Base-by-base conservation (phyloP, 2,113 vertebrate genomes). In the Gnathonemus longibarbis region DNA sequence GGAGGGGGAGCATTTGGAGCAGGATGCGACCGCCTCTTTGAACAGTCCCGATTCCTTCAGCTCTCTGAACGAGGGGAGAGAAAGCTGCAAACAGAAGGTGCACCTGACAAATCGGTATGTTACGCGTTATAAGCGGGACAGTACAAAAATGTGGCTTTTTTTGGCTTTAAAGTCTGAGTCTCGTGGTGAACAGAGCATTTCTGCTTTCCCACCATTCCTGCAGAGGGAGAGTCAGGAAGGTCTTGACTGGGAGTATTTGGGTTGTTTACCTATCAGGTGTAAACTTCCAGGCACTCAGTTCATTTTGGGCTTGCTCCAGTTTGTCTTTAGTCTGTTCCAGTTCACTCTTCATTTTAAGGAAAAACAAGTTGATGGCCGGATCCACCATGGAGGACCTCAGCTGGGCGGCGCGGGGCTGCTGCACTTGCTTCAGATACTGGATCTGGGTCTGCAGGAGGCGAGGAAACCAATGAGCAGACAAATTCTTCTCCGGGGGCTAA, bases 261-360 rank as follows among this genome's bases (percentile, higher is more conserved):
- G 97, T 98, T 98, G 98, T 98, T 98, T 99, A 99, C 98, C 98
- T 99, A 99, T 99, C 98, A 98, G 98, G 98, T 98, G 98, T 99
- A 99, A 99, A 99, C 97, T 99, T 99, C 98, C 98, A 99, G 98
- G 98, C 98, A 99, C 98, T 99, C 98, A 99, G 97, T 99, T 99
- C 98, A 99, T 99, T 99, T 99, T 99, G 98, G 96, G 97, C 98
- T 98, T 99, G 98, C 98, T 99, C 98, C 98, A 99, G 98, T 99
- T 99, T 99, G 98, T 99, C 98, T 98, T 99, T 99, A 97, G 98
- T 99, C 98, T 98, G 98, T 98, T 99, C 98, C 97, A 99, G 97
- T 99, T 99, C 98, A 92, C 96, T 97, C 98, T 99, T 99, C 98
- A 99, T 99, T 99, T 99, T 99, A 96, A 98, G 97, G 98, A 99